Evolutionary conservation across 2,888 invertebrate genomes (phyloP), one percentile per base, ranked within the genome.

Genomic region (Merodon equestris): DNA sequence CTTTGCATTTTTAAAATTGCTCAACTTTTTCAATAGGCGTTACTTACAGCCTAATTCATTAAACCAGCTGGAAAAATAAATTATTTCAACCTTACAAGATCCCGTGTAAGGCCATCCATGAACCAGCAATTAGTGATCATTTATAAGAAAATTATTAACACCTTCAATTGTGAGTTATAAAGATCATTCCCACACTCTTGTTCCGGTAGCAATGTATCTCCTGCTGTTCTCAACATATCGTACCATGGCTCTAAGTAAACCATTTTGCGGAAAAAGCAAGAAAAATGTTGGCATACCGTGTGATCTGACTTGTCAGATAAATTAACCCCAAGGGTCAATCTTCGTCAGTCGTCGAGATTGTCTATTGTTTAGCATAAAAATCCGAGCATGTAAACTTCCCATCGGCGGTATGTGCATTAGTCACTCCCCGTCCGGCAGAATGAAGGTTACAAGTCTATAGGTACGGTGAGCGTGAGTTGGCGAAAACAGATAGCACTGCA

Each of bases 251-350:
- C 58, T 57, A 57, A 63, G 40, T 15, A 9, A 3, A 56, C 38
- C 45, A 50, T 61, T 74, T 74, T 19, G 67, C 51, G 19, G 27
- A 18, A 40, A 47, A 53, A 27, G 27, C 7, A 27, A 27, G 3
- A 27, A 27, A 7, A 27, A 61, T 45, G 14, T 48, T 76, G 66
- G 72, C 76, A 76, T 72, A 72, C 66, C 60, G 60, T 60, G 56
- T 42, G 76, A 76, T 72, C 72, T 66, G 44, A 72, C 54, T 61
- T 76, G 76, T 76, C 76, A 72, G 76, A 76, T 76, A 76, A 76
- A 71, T 72, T 66, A 66, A 76, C 76, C 72, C 72, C 40, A 76
- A 60, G 66, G 76, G 76, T 76, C 76, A 71, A 72, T 76, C 76
- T 72, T 76, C 72, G 56, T 72, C 66, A 76, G 71, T 76, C 60